Conservation (phyloP, 2,888 invertebrate species). For the Limenitis camilla region DNA sequence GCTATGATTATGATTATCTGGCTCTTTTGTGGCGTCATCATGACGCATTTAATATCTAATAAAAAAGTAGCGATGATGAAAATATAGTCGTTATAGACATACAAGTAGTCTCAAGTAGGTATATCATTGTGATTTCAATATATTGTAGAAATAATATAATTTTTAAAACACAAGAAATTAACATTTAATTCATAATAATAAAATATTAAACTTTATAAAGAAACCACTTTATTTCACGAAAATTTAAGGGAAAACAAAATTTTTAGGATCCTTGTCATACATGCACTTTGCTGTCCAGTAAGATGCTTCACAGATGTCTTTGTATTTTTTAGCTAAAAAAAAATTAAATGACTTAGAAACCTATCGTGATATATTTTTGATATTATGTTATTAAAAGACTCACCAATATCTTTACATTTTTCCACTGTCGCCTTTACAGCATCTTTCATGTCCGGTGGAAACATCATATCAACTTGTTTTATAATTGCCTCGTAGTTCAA, state of each 20-base stretch:
- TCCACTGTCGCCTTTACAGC: constrained; percentile 46
- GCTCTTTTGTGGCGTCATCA: too few species aligned
- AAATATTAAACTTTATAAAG: not conserved
- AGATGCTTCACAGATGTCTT: constrained; percentile 57
- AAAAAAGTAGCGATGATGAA: too few species aligned
- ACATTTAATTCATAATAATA: not conserved
- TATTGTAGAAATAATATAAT: too few species aligned
- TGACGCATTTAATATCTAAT: too few species aligned
- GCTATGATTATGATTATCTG: too few species aligned
- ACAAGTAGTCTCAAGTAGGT: too few species aligned
- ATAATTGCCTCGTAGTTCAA: constrained; percentile 48
- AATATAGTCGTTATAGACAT: too few species aligned
- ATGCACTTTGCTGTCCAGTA: constrained; percentile 62
- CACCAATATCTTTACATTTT: constrained; percentile 47
- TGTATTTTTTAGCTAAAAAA: constrained; percentile 50
- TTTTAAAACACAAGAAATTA: too few species aligned
- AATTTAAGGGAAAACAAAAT: constrained; percentile 54
- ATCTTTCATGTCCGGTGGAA: constrained; percentile 49
- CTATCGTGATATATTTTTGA: constrained; percentile 29
- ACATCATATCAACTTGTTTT: constrained; percentile 60
- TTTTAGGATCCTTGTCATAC: constrained; percentile 53
- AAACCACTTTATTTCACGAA: constrained; percentile 40
- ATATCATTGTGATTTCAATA: too few species aligned
- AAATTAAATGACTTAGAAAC: not conserved
- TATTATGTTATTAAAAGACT: constrained; percentile 47